A percentile compares a stretch with the other conserved stretches of the same genome.
phyloP scores from a whole-genome alignment of 2,797 vertebrate species.

The Myripristis murdjan region DNA sequence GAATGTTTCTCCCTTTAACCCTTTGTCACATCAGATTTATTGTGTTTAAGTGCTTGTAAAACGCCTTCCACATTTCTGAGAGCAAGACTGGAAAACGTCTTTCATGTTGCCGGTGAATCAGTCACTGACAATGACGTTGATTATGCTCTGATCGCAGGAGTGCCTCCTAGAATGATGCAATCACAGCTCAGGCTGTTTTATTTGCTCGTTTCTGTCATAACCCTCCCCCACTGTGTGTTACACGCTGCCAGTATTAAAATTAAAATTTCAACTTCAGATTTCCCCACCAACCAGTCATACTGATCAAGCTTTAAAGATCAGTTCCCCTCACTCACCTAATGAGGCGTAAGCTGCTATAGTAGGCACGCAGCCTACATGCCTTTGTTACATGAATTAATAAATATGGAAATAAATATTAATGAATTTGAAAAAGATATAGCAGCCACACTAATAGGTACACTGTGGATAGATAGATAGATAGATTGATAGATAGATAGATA shows the following conservation, averaged over 20 bases:
- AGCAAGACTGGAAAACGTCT: background rate
- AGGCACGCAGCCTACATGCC: too few relatives aligned
- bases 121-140: constrained; percentile 10
- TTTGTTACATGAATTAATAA: constrained; percentile 27
- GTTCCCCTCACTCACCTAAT: constrained; percentile 39
- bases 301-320: constrained; percentile 41
- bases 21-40: too few relatives aligned
- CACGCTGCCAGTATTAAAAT: constrained; percentile 31
- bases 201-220: constrained; percentile 18
- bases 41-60: too few relatives aligned
- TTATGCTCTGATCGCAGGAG: constrained; percentile 43
- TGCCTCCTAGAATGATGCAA: constrained; percentile 38
- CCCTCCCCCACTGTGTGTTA: constrained; percentile 20
- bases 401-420: constrained; percentile 20
- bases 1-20: too few relatives aligned
- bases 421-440: constrained; percentile 27
- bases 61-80: too few relatives aligned
- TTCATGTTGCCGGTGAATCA: background rate
- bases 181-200: constrained; percentile 19
- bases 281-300: constrained; percentile 18
- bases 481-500: too few relatives aligned
- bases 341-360: constrained; percentile 18
- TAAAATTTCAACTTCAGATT: constrained; percentile 54
- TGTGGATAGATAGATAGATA: too few relatives aligned
- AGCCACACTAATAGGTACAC: background rate